Evolutionary conservation across 1,140 invertebrate species (phyloP), one percentile per base, ranked within the genome.

Genomic region (Drosophila pruinosa): DNA sequence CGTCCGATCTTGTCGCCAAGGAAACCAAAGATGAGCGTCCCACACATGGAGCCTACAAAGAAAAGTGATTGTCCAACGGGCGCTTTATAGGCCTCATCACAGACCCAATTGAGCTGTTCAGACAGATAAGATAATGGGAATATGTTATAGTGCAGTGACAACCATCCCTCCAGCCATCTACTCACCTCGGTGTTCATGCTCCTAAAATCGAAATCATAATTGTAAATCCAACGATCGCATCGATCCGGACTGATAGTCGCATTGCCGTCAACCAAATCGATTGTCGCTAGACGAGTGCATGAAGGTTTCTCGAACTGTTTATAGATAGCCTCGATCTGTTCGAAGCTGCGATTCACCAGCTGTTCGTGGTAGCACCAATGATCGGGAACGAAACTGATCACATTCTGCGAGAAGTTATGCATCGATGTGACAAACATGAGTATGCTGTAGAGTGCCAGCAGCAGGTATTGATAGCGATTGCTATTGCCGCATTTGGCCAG

Each of bases 401-500:
- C 92, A 50, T 91, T 93, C 76, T 93, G 93, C 8, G 92, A 92
- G 68, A 93, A 93, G 74, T 92, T 93, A 61, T 93, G 92, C 57
- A 93, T 92, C 5, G 91, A 90, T 4, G 92, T 91, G 24, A 93
- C 68, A 10, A 93, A 78, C 78, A 93, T 93, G 14, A 93, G 89
- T 0, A 92, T 68, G 5, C 92, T 92, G 28, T 94, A 92, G 10
- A 94, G 75, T 4, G 91, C 78, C 73, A 94, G 92, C 5, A 94
- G 83, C 28, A 93, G 81, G 52, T 92, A 92, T 78, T 95, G 94
- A 86, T 93, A 94, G 28, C 83, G 82, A 24, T 93, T 93, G 65
- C 93, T 94, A 69, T 93, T 93, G 1, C 94, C 94, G 28, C 93
- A 93, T 59, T 93, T 91, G n/a, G 86, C 81, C 50, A 94, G 76